phyloP scores from a whole-genome alignment of 64 coral and sea anemone species.

The Dendrophyllia cribrosa region DNA sequence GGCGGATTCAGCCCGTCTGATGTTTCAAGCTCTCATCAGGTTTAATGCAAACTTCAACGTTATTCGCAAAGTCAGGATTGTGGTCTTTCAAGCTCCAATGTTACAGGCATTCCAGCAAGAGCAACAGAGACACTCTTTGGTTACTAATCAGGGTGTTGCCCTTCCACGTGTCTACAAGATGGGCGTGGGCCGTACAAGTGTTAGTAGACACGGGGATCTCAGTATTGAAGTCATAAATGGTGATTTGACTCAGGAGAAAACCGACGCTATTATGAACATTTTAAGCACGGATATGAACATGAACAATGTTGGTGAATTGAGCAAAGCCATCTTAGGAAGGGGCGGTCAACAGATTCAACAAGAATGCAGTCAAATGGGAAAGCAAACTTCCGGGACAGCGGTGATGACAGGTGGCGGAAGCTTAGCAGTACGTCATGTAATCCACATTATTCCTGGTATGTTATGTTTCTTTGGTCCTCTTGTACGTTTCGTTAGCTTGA shows the following conservation, averaged over 20 bases:
- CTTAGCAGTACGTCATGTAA: constrained; percentile 10
- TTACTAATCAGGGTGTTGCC: too few relatives aligned
- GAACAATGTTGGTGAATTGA: constrained; percentile 63
- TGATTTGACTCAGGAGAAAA: constrained; percentile 42
- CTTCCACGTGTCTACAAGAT: too few relatives aligned
- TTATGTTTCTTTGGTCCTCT: background rate
- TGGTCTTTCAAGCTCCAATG: background rate
- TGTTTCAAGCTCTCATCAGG: constrained; percentile 48
- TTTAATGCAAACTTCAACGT: constrained; percentile 4
- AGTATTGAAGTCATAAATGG: constrained; percentile 23
- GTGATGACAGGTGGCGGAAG: constrained; percentile 63
- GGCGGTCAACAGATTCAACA: constrained; percentile 42
- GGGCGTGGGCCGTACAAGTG: too few relatives aligned
- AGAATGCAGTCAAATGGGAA: constrained; percentile 50
- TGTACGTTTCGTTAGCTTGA: too few relatives aligned
- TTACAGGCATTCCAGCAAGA: background rate
- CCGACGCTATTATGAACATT: constrained; percentile 79
- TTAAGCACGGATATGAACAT: constrained; percentile 68
- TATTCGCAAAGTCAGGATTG: background rate
- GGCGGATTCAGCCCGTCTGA: constrained; percentile 40
- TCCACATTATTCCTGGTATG: background rate
- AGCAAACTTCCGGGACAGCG: constrained; percentile 59
- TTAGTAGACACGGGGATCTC: too few relatives aligned
- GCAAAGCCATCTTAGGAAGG: constrained; percentile 51
- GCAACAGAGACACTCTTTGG: background rate